Evolutionary conservation across 1,140 invertebrate genomes (phyloP).

Genomic region (Pseudomyrmex cubaensis): DNA sequence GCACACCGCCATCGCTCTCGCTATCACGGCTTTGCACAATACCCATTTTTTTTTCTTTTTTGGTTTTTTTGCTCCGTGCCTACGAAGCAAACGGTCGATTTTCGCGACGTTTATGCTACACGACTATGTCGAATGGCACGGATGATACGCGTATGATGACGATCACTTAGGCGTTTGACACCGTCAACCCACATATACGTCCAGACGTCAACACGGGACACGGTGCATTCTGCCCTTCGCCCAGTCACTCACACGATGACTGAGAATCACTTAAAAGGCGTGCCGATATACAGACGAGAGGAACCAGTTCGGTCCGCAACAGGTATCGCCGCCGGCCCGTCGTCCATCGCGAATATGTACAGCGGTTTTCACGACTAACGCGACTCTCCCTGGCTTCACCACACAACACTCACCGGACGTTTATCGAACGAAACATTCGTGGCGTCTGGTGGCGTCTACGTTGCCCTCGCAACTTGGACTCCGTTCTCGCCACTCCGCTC

Average conservation of each 20-base stretch:
- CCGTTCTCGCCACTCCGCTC: too few relatives aligned
- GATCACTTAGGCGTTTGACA: too few relatives aligned
- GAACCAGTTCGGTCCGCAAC: conserved; percentile 14
- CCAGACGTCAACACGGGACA: conserved; percentile 22
- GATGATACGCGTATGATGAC: neutral
- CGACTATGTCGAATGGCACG: neutral
- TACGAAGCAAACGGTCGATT: too few relatives aligned
- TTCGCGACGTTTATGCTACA: neutral
- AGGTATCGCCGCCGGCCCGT: conserved; percentile 8
- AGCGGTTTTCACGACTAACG: neutral
- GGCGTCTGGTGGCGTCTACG: neutral
- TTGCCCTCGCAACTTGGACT: too few relatives aligned
- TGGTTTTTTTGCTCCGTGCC: neutral
- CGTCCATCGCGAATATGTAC: conserved; percentile 17
- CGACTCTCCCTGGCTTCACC: neutral
- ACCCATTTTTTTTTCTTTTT: conserved; percentile 75
- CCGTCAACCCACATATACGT: neutral
- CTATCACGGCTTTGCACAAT: conserved; percentile 79
- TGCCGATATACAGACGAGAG: neutral
- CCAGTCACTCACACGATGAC: neutral
- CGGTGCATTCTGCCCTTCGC: neutral
- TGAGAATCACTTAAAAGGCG: neutral
- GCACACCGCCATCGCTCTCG: conserved; percentile 75
- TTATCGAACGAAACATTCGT: neutral
- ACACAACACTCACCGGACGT: neutral